phyloP scores from a whole-genome alignment of 2,113 vertebrate species.

The Oreocharis arfaki region DNA sequence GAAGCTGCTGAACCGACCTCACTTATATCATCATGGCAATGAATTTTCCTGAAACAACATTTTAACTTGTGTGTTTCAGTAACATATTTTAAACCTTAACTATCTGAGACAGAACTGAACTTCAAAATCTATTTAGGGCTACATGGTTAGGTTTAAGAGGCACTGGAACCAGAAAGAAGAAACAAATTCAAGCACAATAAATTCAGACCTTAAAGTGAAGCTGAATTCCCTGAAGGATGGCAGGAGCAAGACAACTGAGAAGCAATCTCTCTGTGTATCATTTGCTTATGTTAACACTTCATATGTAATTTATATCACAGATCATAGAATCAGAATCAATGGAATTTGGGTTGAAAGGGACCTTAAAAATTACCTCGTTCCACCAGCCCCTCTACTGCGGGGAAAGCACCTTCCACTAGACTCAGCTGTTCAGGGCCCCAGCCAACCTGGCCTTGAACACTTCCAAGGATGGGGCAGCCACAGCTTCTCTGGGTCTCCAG shows the following conservation, averaged over 20 bases:
- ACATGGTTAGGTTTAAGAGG: background rate
- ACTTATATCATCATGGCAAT: background rate
- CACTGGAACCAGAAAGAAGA: background rate
- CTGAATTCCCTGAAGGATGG: background rate
- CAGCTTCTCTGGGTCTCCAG: background rate
- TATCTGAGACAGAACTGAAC: background rate
- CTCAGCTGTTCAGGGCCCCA: background rate
- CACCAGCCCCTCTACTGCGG: background rate
- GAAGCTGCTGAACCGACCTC: background rate
- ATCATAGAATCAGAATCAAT: background rate
- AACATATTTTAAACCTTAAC: background rate
- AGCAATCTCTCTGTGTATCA: background rate
- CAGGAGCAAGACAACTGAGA: background rate
- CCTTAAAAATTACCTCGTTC: background rate
- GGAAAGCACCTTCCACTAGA: background rate
- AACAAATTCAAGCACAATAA: background rate
- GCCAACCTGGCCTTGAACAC: background rate
- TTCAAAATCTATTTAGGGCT: background rate
- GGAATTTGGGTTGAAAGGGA: background rate
- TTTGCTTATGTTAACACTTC: background rate
- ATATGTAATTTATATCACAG: background rate
- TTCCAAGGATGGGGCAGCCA: background rate
- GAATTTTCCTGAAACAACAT: background rate
- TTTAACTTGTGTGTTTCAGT: background rate
- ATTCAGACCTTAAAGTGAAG: background rate